Percentiles rank a stretch among this genome's conserved stretches.
These are phyloP conservation scores for Andricus quercusramuli DNA, from an alignment of 2,888 invertebrate genomes.

Conservation along the genomic window DNA sequence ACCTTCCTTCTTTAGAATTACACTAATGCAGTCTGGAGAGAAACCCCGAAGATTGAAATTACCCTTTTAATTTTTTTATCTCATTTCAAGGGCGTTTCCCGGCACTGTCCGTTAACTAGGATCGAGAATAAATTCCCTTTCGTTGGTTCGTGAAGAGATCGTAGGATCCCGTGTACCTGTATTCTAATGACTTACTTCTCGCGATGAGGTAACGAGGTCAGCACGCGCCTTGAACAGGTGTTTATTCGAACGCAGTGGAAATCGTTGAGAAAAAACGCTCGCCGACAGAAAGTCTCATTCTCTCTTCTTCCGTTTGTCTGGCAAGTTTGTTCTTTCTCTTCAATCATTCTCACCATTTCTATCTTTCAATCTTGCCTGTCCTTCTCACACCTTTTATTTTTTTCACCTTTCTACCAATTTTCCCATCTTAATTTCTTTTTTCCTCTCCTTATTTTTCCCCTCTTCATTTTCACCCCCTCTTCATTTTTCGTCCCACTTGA, in stretches of 20 bases:
- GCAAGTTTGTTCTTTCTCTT: slow-evolving; percentile 41
- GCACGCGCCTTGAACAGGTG: slow-evolving; percentile 56
- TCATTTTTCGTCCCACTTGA: neutral
- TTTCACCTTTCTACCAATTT: neutral
- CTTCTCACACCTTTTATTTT: neutral
- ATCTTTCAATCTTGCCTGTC: slow-evolving; percentile 45
- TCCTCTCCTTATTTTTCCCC: too few species aligned
- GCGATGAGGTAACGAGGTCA: slow-evolving; percentile 60
- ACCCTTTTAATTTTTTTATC: neutral
- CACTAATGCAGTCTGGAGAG: neutral
- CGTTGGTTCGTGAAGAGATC: slow-evolving; percentile 54
- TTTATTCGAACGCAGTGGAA: slow-evolving; percentile 53
- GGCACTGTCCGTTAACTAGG: slow-evolving; percentile 29
- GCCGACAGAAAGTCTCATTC: slow-evolving; percentile 50
- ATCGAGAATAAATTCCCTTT: slow-evolving; percentile 61
- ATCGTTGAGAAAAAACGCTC: slow-evolving; percentile 53
- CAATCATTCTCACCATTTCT: neutral
- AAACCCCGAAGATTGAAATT: neutral
- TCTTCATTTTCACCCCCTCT: too few species aligned
- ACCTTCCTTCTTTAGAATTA: neutral
- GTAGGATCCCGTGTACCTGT: slow-evolving; percentile 52
- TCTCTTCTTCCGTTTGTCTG: slow-evolving; percentile 37
- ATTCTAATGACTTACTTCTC: slow-evolving; percentile 64
- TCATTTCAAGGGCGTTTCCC: slow-evolving; percentile 5
- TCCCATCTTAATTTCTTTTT: neutral